phyloP scores from a whole-genome alignment of 2,888 invertebrate species.

The Portevinia maculata region DNA sequence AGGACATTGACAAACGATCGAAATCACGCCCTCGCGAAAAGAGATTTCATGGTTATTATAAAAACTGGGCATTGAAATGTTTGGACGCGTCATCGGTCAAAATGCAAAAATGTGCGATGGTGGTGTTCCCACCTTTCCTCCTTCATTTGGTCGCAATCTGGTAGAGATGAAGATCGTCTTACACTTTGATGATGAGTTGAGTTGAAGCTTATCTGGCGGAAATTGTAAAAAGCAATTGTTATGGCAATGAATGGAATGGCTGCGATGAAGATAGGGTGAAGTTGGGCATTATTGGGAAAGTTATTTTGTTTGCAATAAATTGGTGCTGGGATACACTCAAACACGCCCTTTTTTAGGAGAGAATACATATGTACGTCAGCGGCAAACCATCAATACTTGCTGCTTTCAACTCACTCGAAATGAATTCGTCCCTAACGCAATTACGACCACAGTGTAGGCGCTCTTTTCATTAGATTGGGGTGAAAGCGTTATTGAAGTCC shows the following conservation, averaged over 20 bases:
- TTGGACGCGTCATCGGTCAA: conserved; percentile 73
- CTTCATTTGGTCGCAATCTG: conserved; percentile 3
- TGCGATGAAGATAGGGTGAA: conserved; percentile 29
- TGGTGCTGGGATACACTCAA: too few species aligned
- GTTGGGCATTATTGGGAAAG: conserved; percentile 11
- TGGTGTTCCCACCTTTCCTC: conserved; percentile 52
- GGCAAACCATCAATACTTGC: too few species aligned
- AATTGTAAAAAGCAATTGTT: conserved; percentile 68
- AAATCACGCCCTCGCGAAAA: conserved; percentile 73
- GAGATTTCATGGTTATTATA: conserved; percentile 40
- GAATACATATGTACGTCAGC: too few species aligned
- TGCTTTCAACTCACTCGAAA: too few species aligned
- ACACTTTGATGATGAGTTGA: conserved; percentile 70
- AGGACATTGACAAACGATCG: conserved; percentile 73
- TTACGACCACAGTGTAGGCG: too few species aligned
- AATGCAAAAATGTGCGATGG: conserved; percentile 33
- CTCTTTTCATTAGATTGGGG: too few species aligned
- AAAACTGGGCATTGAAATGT: conserved; percentile 64
- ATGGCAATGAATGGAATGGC: conserved; percentile 32
- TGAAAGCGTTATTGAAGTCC: too few species aligned
- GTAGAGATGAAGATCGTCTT: conserved; percentile 69
- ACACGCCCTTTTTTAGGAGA: too few species aligned
- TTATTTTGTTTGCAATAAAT: neutral
- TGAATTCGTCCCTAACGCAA: too few species aligned
- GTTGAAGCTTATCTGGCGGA: conserved; percentile 60